Evolutionary conservation across 37 sponge, comb jelly and placozoan species (phyloP).

Genomic region (Hormiphora californensis): DNA sequence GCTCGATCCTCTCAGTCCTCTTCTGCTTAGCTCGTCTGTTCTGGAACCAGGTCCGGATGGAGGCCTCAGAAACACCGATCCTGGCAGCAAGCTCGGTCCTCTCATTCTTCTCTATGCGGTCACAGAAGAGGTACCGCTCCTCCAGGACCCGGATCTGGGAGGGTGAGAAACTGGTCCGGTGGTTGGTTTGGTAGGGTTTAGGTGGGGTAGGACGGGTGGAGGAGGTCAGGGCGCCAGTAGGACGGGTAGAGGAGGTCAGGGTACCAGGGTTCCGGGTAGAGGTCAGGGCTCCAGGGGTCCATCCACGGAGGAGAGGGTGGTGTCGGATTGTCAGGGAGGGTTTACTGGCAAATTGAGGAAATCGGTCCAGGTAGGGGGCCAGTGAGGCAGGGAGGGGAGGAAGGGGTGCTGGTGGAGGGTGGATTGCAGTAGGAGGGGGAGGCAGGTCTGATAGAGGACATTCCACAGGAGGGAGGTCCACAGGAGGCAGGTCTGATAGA

Average conservation of each 20-base stretch:
- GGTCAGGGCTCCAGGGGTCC: background rate
- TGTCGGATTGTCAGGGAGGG: background rate
- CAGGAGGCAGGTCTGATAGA: too few species aligned
- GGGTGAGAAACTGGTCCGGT: slow-evolving; percentile 12
- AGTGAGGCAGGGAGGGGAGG: too few species aligned
- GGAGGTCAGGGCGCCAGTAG: too few species aligned
- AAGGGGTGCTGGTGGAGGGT: background rate
- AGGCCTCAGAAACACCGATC: background rate
- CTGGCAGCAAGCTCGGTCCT: background rate
- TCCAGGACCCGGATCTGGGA: background rate
- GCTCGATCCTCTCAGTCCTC: background rate
- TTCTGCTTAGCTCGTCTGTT: slow-evolving; percentile 42
- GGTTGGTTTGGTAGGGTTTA: slow-evolving; percentile 20
- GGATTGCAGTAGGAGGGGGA: background rate
- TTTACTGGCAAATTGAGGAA: background rate
- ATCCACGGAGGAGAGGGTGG: background rate
- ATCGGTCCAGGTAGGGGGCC: too few species aligned
- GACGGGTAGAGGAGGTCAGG: background rate
- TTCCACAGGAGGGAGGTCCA: too few species aligned
- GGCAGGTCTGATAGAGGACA: too few species aligned
- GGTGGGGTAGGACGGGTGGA: background rate
- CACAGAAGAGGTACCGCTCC: background rate
- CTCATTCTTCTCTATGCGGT: background rate
- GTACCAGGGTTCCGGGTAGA: background rate
- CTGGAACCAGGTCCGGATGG: slow-evolving; percentile 31